Evolutionary conservation across 2,888 invertebrate genomes (phyloP), one percentile per base, ranked within the genome.

Genomic region (Pseudeuparius sepicola): DNA sequence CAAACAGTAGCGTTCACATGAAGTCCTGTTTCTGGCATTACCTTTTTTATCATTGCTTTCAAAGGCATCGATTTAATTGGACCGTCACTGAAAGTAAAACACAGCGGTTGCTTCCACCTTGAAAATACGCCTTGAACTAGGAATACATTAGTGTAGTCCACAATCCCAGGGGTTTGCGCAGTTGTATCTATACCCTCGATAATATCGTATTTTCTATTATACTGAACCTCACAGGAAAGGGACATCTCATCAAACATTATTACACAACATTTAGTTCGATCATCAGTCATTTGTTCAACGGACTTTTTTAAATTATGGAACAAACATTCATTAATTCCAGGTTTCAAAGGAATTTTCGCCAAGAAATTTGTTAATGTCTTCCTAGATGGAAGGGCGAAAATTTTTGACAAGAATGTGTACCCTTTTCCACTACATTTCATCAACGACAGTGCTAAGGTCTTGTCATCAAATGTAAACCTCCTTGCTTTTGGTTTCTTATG

Each of bases 1-100:
- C 47, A 47, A 15, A 47, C 37, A 12, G 40, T 40, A 4, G 38
- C 40, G 13, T 44, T 18, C 24, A 43, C 34, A 9, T 39, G 24
- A 9, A 47, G 29, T 4, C 46, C 47, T 28, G 39, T 39, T 15
- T 24, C 30, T 23, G 32, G 39, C 16, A 31, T 31, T 25, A 41
- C 18, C 17, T 34, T 14, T 24, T 20, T 20, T 20, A 33, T 31
- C 15, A 32, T 24, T 10, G n/a, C 13, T 24, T 36, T 30, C 16
- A 36, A 17, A 14, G 24, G 6, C 14, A 24, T 11, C 6, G 13
- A 15, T 20, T 31, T 36, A 2, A 31, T 15, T 11, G 36, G 36
- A 3, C 36, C 36, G 12, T 16, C 16, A 36, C 30, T 30, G 23
- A 36, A 36, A 9, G 30, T 36, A 14, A 24, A 36, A 31, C 31